These are phyloP conservation scores for Cardinalis cardinalis DNA, from an alignment of 2,113 vertebrate species.

Conservation along the genomic window DNA sequence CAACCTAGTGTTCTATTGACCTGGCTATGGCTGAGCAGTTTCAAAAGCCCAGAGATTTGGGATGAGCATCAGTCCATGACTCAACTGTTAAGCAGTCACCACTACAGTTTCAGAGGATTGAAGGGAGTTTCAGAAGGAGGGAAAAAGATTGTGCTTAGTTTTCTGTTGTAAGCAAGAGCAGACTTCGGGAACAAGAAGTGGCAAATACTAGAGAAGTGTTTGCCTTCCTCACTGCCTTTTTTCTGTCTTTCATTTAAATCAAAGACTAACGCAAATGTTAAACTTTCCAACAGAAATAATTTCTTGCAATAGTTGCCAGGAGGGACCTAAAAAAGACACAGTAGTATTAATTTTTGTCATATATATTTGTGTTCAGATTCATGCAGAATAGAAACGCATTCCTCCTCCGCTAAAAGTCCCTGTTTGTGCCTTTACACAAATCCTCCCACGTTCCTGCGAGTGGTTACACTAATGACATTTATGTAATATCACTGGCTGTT, in stretches of 20 bases:
- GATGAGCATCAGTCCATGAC: background rate
- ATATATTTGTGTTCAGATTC: background rate
- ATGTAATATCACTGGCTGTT: background rate
- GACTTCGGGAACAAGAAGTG: background rate
- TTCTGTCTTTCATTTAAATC: background rate
- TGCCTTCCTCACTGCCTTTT: background rate
- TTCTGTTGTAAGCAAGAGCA: background rate
- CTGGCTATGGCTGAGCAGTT: background rate
- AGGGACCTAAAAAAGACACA: background rate
- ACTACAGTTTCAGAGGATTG: background rate
- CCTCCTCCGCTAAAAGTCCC: background rate
- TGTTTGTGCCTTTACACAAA: constrained; percentile 27
- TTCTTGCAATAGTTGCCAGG: background rate
- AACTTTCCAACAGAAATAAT: background rate
- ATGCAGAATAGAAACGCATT: background rate
- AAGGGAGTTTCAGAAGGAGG: background rate
- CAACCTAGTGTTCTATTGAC: background rate
- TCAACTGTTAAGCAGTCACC: background rate
- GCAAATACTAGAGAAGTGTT: background rate
- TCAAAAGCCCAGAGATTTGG: background rate
- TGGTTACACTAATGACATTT: constrained; percentile 27
- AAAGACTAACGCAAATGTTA: background rate
- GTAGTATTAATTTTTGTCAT: background rate
- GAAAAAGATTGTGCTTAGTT: background rate
- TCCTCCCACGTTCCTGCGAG: background rate